Evolutionary conservation across 2,888 invertebrate genomes (phyloP).

Genomic region (Ennomos erosarius): DNA sequence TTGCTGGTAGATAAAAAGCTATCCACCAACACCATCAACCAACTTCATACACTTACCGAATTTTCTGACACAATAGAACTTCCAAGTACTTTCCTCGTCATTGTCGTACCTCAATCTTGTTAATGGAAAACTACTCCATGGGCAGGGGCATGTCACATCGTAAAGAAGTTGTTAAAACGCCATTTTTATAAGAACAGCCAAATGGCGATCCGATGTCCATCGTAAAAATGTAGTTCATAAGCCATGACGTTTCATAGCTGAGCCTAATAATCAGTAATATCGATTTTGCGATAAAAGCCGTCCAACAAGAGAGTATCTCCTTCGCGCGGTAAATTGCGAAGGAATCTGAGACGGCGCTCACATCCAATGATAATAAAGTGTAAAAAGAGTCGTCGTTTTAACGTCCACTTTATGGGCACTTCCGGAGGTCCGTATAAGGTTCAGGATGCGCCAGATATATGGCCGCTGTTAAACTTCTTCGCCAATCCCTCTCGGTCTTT

Average conservation of each 20-base stretch:
- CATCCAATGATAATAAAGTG: constrained; percentile 85
- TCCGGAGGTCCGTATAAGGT: constrained; percentile 74
- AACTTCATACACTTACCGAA: constrained; percentile 9
- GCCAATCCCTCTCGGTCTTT: constrained; percentile 58
- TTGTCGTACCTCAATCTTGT: constrained; percentile 29
- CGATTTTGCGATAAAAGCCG: constrained; percentile 78
- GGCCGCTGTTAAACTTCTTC: constrained; percentile 67
- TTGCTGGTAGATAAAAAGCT: constrained; percentile 40
- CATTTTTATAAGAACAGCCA: constrained; percentile 47
- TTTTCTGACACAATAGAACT: constrained; percentile 19
- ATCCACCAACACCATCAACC: constrained; percentile 15
- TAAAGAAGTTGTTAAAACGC: constrained; percentile 40
- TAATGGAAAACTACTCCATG: constrained; percentile 31
- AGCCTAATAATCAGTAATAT: constrained; percentile 74
- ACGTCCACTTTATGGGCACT: constrained; percentile 82
- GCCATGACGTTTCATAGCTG: constrained; percentile 67
- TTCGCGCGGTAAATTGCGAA: constrained; percentile 74
- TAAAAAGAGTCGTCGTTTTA: constrained; percentile 84
- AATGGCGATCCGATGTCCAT: constrained; percentile 63
- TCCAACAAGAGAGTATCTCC: constrained; percentile 69
- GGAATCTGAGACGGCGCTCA: constrained; percentile 82
- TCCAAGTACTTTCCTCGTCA: constrained; percentile 15
- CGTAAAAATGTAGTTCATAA: constrained; percentile 75
- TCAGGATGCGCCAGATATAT: constrained; percentile 74
- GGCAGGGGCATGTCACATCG: constrained; percentile 33